These are phyloP conservation scores for Acanthochromis polyacanthus DNA, from an alignment of 2,113 vertebrate genomes.

Conservation along the genomic window DNA sequence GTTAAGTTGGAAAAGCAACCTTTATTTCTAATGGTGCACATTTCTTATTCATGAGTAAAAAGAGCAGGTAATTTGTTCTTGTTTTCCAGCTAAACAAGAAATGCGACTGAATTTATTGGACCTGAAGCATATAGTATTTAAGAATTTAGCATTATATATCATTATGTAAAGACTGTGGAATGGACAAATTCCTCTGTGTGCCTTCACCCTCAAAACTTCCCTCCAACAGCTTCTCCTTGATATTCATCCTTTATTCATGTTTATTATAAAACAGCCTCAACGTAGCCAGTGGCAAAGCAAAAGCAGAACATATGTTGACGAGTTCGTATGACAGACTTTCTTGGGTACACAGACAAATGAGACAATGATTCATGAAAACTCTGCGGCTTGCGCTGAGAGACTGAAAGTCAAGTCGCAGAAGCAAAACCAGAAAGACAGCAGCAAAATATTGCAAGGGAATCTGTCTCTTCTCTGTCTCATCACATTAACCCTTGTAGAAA, in stretches of 20 bases:
- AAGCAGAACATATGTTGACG: not conserved
- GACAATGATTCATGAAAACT: constrained; percentile 31
- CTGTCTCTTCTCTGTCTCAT: constrained; percentile 29
- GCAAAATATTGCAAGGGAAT: constrained; percentile 31
- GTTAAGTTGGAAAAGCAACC: constrained; percentile 55
- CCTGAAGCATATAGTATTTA: constrained; percentile 26
- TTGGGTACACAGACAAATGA: not conserved
- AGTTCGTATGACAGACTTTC: not conserved
- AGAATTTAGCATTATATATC: not conserved
- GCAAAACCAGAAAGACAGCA: constrained; percentile 37
- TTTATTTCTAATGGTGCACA: constrained; percentile 57
- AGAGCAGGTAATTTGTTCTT: constrained; percentile 61
- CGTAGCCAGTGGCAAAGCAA: not conserved
- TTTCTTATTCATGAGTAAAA: constrained; percentile 71
- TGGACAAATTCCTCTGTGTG: not conserved
- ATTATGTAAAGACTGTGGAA: constrained; percentile 6
- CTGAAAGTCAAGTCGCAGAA: constrained; percentile 38
- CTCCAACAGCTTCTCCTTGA: constrained; percentile 4
- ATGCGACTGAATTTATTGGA: constrained; percentile 48
- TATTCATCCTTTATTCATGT: not conserved
- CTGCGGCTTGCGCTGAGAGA: constrained; percentile 5
- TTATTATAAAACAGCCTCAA: not conserved
- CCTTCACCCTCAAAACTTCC: not conserved
- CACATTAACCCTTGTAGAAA: constrained; percentile 33
- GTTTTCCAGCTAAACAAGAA: constrained; percentile 56